Conservation (phyloP, 2,113 vertebrate species). For the Elanus axillaris region DNA sequence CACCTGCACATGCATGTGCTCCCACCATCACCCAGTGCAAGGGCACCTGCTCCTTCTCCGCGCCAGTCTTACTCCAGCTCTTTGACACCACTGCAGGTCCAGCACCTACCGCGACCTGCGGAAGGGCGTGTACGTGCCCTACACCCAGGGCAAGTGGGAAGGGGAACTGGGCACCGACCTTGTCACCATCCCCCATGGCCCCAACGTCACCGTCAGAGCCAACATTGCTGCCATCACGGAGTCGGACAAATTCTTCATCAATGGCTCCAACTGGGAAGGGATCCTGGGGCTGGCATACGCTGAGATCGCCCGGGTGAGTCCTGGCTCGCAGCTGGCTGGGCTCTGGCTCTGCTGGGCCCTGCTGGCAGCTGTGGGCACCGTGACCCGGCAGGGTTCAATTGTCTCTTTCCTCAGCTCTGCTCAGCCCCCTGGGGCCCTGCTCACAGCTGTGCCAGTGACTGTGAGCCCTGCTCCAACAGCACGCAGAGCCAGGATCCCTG, state of each 20-base stretch:
- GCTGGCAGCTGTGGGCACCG: background rate
- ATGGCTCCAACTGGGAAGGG: conserved; percentile 98
- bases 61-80: fast-evolving
- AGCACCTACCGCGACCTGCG: conserved; percentile 89
- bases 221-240: conserved; percentile 97
- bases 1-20: fast-evolving
- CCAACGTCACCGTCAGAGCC: conserved; percentile 89
- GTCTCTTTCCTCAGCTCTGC: background rate
- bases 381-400: background rate
- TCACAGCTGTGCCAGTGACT: background rate
- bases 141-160: conserved; percentile 98
- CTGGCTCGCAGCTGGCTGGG: background rate
- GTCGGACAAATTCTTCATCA: conserved; percentile 98
- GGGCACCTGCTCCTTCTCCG: background rate
- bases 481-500: background rate
- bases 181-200: conserved; percentile 91
- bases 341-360: background rate
- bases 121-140: conserved; percentile 92
- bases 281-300: conserved; percentile 96
- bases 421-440: fast-evolving
- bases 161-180: conserved; percentile 94
- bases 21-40: fast-evolving
- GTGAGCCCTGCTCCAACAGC: background rate
- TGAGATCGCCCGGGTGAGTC: conserved; percentile 90
- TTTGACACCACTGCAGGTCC: conserved; percentile 69